Evolutionary conservation across 2,888 invertebrate genomes (phyloP).

Genomic region (Drosophila borealis): DNA sequence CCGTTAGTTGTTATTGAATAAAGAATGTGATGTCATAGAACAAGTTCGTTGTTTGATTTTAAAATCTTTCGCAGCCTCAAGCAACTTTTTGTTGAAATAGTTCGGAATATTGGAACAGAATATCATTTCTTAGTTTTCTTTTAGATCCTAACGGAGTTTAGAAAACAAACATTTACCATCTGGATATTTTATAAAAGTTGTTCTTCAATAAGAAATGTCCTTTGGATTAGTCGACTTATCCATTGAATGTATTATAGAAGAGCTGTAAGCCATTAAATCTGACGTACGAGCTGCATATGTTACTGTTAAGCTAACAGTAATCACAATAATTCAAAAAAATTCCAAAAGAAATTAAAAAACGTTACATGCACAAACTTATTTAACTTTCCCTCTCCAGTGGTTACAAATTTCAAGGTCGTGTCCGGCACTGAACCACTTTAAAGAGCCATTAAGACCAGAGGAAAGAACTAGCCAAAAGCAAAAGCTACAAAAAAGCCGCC

Average conservation of each 20-base stretch:
- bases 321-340: neutral
- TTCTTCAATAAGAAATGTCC: too few relatives aligned
- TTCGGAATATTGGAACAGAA: too few relatives aligned
- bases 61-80: neutral
- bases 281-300: neutral
- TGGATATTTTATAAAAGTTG: too few relatives aligned
- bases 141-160: too few relatives aligned
- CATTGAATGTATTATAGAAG: neutral
- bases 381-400: slow-evolving; percentile 59
- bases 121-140: too few relatives aligned
- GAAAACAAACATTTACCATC: too few relatives aligned
- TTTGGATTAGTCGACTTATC: neutral
- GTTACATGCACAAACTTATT: slow-evolving; percentile 46
- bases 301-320: neutral
- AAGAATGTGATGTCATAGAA: slow-evolving; percentile 71
- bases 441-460: slow-evolving; percentile 34
- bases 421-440: slow-evolving; percentile 27
- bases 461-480: slow-evolving; percentile 58
- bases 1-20: slow-evolving; percentile 81
- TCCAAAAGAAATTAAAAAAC: slow-evolving; percentile 48
- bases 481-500: slow-evolving; percentile 17
- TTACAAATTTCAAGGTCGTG: slow-evolving; percentile 59
- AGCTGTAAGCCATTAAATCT: neutral
- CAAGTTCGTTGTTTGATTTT: neutral
- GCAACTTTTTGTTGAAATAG: too few relatives aligned